These are phyloP conservation scores for Crocidura indochinensis DNA, from an alignment of 2,797 vertebrate genomes.

Conservation along the genomic window DNA sequence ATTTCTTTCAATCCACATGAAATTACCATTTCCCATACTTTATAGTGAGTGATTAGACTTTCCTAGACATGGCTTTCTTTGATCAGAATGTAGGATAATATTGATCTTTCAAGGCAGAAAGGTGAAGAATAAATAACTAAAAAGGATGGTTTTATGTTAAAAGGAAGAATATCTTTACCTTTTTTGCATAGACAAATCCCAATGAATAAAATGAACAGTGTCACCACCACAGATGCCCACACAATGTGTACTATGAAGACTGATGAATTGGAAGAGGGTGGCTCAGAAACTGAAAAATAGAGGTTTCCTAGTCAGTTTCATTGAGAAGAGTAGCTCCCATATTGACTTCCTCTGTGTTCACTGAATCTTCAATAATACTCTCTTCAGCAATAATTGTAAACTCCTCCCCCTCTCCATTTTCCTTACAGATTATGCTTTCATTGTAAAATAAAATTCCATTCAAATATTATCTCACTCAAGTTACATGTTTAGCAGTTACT, in stretches of 20 bases:
- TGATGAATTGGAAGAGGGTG: too few species aligned
- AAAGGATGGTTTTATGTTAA: neutral
- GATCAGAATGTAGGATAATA: neutral
- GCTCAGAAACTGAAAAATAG: neutral
- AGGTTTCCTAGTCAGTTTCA: neutral
- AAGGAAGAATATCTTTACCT: neutral
- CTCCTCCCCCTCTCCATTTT: neutral
- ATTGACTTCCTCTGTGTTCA: neutral
- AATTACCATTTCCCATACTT: neutral
- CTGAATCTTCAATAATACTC: neutral
- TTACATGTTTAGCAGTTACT: slow-evolving; percentile 18
- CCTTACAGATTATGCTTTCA: neutral
- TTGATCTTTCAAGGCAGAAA: neutral
- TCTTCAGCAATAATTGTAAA: neutral
- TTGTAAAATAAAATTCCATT: slow-evolving; percentile 7
- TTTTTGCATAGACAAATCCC: neutral
- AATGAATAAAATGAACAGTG: fast-evolving
- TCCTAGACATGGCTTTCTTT: neutral
- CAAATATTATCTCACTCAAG: neutral
- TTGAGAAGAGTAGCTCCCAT: neutral
- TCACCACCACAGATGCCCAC: neutral
- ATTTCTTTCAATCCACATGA: neutral
- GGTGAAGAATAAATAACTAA: neutral
- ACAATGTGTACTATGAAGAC: fast-evolving
- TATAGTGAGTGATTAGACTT: neutral